Evolutionary conservation across 2,888 invertebrate species (phyloP), one percentile per base, ranked within the genome.

Genomic region (Stenurella melanura): DNA sequence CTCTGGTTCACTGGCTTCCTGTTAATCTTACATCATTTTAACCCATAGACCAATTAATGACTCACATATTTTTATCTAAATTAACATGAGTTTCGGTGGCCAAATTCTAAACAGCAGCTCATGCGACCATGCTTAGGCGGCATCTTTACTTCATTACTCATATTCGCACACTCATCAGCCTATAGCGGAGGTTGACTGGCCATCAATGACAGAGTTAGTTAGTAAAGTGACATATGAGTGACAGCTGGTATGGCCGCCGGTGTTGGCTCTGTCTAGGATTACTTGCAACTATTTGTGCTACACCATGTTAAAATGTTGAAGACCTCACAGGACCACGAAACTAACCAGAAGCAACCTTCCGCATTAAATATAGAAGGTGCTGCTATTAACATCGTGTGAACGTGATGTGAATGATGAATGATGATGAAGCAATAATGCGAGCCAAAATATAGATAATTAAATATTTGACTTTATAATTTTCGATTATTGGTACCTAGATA

Each of bases 191-290:
- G 80, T 82, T 84, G 81, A 81, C 85, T 82, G 82, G 81, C 76
- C 77, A 85, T 87, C 87, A 87, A 86, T 87, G 87, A 87, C 87
- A 85, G 85, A 85, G 84, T 86, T 87, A 84, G 87, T 87, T 87
- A 86, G 82, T 80, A 84, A 83, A 83, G 85, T 85, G 88, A 86
- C 86, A 86, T 82, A 77, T 87, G 88, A 89, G 85, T 88, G 89
- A 89, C 89, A 88, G 87, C 84, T 82, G 86, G 86, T 81, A 88
- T 88, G 89, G 88, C 88, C 88, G 89, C 87, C 85, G 86, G 88
- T 88, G 86, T 88, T 88, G 82, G 84, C 80, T 82, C 75, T 60
- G 81, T 79, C 75, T 79, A 83, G 84, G 85, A 86, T 87, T 87
- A 87, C 87, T 86, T 86, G 87, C 87, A 87, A 84, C 81, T 85